phyloP scores from a whole-genome alignment of 92 coral and sea anemone species.

The Isaurus tuberculatus region DNA sequence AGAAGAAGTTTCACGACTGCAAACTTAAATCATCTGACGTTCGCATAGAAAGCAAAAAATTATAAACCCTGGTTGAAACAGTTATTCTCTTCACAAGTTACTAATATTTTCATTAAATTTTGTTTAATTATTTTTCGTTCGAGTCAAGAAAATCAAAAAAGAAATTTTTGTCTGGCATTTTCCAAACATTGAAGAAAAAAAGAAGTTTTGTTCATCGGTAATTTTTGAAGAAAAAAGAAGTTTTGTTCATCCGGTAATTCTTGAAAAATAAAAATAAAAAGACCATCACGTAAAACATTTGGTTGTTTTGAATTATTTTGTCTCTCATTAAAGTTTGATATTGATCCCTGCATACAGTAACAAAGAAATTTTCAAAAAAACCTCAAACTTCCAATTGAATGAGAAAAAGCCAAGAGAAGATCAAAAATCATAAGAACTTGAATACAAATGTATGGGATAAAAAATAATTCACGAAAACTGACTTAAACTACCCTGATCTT shows the following conservation, averaged over 20 bases:
- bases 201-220: too few species aligned
- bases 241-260: too few species aligned
- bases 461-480: not conserved
- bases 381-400: not conserved
- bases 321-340: not conserved
- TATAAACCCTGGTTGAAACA: too few species aligned
- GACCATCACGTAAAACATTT: not conserved
- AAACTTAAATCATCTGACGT: too few species aligned
- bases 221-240: too few species aligned
- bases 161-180: not conserved
- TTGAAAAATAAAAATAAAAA: not conserved
- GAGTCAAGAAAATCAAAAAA: not conserved
- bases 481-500: not conserved
- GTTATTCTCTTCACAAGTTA: not conserved
- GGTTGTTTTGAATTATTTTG: not conserved
- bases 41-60: not conserved
- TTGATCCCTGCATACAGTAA: not conserved
- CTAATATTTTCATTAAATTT: not conserved
- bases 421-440: not conserved
- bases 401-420: not conserved
- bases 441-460: not conserved
- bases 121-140: not conserved
- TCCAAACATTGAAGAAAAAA: too few species aligned
- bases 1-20: too few species aligned
- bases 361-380: not conserved